phyloP scores from a whole-genome alignment of 1,140 invertebrate species.

The Nebria ingens region DNA sequence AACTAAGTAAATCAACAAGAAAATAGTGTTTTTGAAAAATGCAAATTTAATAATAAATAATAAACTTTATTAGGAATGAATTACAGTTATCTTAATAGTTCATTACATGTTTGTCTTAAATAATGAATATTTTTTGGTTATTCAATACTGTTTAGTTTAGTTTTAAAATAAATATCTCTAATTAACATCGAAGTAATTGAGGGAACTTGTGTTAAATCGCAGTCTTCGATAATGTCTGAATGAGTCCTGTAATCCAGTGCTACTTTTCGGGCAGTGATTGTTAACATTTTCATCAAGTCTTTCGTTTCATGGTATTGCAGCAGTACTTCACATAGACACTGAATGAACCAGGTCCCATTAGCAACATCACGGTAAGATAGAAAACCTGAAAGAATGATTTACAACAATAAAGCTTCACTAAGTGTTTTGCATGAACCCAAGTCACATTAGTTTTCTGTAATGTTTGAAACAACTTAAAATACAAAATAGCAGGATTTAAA shows the following conservation, averaged over 20 bases:
- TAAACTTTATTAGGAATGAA: too few species aligned
- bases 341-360: slow-evolving; percentile 91
- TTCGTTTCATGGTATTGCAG: slow-evolving; percentile 56
- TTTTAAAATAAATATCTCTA: slow-evolving; percentile 47
- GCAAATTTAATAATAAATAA: too few species aligned
- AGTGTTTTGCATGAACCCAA: too few species aligned
- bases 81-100: too few species aligned
- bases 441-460: too few species aligned
- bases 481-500: too few species aligned
- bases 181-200: slow-evolving; percentile 90
- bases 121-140: too few species aligned
- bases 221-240: slow-evolving; percentile 67
- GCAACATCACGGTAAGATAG: slow-evolving; percentile 94
- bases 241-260: slow-evolving; percentile 87
- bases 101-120: too few species aligned
- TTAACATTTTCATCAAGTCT: slow-evolving; percentile 79
- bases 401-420: too few species aligned
- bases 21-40: too few species aligned
- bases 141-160: not conserved
- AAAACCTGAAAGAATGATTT: slow-evolving; percentile 58
- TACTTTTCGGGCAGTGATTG: slow-evolving; percentile 80
- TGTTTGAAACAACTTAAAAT: too few species aligned
- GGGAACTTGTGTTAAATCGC: slow-evolving; percentile 90
- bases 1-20: too few species aligned
- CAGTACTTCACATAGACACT: slow-evolving; percentile 75